Base-by-base conservation (phyloP, 2,888 invertebrate genomes). In the Automeris io region DNA sequence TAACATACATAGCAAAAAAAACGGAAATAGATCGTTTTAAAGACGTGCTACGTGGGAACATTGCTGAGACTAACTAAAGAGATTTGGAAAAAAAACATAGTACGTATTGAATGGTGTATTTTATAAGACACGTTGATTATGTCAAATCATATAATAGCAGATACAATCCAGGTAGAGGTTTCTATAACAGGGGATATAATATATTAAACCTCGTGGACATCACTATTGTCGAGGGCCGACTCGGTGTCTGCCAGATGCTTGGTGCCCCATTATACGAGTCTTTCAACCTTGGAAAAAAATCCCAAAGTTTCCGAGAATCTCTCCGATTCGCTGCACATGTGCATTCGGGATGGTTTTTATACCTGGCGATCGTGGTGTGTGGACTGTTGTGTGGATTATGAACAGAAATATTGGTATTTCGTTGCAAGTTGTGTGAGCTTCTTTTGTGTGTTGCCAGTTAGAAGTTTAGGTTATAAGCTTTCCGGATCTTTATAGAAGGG, bases 191-290 rank as follows among this genome's bases (percentile, higher is more conserved):
- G 13, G 16, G 16, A n/a, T 16, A 16, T 29, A 29, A 29, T 29
- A 8, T 29, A 5, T 13, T 29, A 18, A 16, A 13, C 39, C 9
- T 19, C 16, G 33, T 18, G 13, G 33, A 26, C 16, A 26, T 9
- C 43, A 44, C 57, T 47, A 68, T 79, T 79, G 74, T 78, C 44
- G 43, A 41, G 34, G 54, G 77, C 72, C 79, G 81, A 77, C 82
- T 67, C 61, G 43, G 47, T 65, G 82, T 82, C 82, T 82, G 70
- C 69, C 80, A 80, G 80, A 80, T 80, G 73, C 66, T 19, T 19
- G 58, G 47, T 45, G 43, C 33, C 25, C 58, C 51, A 63, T 77
- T 78, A 16, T 34, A 13, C 22, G 19, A 19, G 22, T 5, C 77
- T 52, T 57, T 50, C 43, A 33, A 25, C 37, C 43, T 42, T 46